Conservation (phyloP, 2,113 vertebrate genomes). For the Acrocephalus arundinaceus region DNA sequence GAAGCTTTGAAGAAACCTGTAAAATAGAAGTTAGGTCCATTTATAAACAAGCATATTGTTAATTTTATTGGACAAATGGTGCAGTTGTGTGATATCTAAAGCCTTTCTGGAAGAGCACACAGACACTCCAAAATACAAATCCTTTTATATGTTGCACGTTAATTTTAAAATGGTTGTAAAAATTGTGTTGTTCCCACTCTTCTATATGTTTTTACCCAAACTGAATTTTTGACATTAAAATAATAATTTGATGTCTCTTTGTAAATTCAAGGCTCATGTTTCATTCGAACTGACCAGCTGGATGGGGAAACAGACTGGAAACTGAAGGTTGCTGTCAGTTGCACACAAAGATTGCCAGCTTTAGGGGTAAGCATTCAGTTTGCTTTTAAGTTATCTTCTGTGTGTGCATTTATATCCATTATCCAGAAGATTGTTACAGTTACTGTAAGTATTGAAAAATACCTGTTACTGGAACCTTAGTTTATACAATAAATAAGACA, state of each 20-base stretch:
- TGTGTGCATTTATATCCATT: neutral
- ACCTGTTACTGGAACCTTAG: neutral
- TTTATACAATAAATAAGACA: neutral
- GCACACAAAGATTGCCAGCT: constrained; percentile 91
- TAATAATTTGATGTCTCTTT: neutral
- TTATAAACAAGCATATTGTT: neutral
- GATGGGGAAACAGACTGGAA: constrained; percentile 99
- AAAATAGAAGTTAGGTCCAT: neutral
- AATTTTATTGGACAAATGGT: neutral
- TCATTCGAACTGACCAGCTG: constrained; percentile 95
- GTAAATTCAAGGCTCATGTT: constrained; percentile 84
- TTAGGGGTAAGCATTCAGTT: constrained; percentile 81
- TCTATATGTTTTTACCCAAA: neutral
- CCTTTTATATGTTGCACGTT: neutral
- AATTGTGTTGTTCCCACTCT: neutral
- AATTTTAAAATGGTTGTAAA: neutral
- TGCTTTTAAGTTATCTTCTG: neutral
- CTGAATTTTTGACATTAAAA: neutral
- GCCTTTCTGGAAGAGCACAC: neutral
- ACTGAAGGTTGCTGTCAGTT: constrained; percentile 91
- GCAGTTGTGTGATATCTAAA: neutral
- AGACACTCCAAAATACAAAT: neutral
- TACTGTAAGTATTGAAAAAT: neutral
- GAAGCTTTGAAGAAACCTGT: neutral
- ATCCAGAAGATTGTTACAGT: neutral